A percentile compares a stretch with the other conserved stretches of the same genome.
Conservation (phyloP, 2,888 invertebrate genomes). For the Proisotoma minuta region DNA sequence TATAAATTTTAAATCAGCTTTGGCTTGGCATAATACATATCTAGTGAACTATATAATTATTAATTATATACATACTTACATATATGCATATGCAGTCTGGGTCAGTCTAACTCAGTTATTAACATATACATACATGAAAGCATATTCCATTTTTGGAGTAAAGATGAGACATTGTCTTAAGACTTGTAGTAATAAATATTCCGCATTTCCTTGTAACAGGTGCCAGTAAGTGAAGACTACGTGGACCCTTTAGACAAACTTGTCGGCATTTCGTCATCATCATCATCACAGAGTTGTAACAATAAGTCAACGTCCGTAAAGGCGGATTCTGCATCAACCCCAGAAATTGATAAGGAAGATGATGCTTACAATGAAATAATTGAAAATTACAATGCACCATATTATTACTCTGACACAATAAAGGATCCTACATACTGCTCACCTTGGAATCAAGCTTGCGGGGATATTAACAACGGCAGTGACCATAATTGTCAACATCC, state of each 20-base stretch:
- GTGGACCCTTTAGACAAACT: conserved; percentile 69
- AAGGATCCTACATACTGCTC: conserved; percentile 41
- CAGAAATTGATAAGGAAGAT: conserved; percentile 22
- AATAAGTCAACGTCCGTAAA: conserved; percentile 16
- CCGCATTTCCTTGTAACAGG: conserved; percentile 60
- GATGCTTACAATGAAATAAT: conserved; percentile 43
- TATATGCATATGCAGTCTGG: no score
- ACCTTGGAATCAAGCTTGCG: conserved; percentile 16
- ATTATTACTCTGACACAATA: conserved; percentile 47
- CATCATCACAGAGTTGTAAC: conserved; percentile 16
- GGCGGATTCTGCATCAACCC: conserved; percentile 18
- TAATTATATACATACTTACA: no score
- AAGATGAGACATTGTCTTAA: background rate
- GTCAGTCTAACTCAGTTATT: no score
- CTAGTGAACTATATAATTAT: no score
- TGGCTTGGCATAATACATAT: no score
- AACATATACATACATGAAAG: no score
- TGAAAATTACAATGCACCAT: conserved; percentile 45
- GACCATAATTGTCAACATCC: background rate
- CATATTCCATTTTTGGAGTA: conserved; percentile 17
- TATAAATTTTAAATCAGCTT: no score
- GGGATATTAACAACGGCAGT: background rate
- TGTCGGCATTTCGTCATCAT: conserved; percentile 14
- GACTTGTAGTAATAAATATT: background rate
- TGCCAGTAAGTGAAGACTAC: conserved; percentile 80